Evolutionary conservation across 2,797 vertebrate genomes (phyloP).

Genomic region (Setipinna tenuifilis): DNA sequence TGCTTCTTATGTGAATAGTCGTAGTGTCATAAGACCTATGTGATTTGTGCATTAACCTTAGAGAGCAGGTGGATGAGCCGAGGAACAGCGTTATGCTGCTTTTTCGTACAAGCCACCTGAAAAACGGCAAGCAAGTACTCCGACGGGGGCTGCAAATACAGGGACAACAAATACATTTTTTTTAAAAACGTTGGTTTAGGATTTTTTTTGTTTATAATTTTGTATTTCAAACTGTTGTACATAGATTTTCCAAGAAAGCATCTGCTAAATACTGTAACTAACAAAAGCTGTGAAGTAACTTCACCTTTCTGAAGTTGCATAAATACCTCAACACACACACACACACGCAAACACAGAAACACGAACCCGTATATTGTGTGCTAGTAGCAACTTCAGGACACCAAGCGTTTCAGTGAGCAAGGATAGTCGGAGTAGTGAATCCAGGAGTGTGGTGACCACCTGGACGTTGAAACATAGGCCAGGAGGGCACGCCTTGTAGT

Average conservation of each 20-base stretch:
- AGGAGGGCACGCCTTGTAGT: not conserved
- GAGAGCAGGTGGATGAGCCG: not conserved
- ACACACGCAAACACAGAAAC: not conserved
- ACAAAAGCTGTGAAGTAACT: too few relatives aligned
- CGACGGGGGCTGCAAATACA: not conserved
- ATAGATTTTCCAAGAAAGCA: too few relatives aligned
- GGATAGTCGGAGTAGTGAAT: not conserved
- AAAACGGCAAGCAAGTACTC: not conserved
- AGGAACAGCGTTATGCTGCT: not conserved
- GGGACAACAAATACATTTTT: not conserved
- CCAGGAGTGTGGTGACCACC: not conserved
- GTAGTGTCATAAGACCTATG: too few relatives aligned
- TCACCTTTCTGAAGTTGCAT: not conserved
- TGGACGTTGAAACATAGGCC: conserved; percentile 12
- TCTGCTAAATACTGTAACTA: too few relatives aligned
- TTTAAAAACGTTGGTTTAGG: too few relatives aligned
- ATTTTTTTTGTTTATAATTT: too few relatives aligned
- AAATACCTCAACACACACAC: not conserved
- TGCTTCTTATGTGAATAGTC: too few relatives aligned
- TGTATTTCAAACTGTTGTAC: too few relatives aligned
- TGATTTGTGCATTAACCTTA: not conserved
- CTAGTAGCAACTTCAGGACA: not conserved
- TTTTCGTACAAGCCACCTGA: not conserved
- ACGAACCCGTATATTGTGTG: conserved; percentile 2
- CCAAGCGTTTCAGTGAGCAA: not conserved